Conservation (phyloP, 1,140 invertebrate genomes). For the Lepeophtheirus salmonis region DNA sequence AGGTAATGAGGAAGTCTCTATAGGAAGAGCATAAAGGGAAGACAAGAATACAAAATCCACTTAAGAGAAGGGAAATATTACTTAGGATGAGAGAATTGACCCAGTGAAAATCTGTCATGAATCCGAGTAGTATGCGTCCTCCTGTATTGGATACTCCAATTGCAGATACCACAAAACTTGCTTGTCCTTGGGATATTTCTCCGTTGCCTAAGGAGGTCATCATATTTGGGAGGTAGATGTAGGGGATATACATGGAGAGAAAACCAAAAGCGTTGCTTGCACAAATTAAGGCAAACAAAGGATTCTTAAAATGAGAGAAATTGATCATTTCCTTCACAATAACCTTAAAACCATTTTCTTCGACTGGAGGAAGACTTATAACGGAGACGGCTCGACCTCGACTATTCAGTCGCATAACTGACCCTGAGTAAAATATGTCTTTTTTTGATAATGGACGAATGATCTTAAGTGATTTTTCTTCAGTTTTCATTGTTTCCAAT, state of each 20-base stretch:
- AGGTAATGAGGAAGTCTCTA: neutral
- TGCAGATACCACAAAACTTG: slow-evolving; percentile 75
- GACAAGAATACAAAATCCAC: slow-evolving; percentile 59
- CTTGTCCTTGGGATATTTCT: slow-evolving; percentile 44
- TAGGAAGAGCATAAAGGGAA: slow-evolving; percentile 51
- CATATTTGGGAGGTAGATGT: slow-evolving; percentile 57
- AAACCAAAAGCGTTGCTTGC: slow-evolving; percentile 84
- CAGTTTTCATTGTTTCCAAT: neutral
- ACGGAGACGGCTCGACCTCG: neutral
- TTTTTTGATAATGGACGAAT: slow-evolving; percentile 75
- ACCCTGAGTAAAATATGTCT: slow-evolving; percentile 95
- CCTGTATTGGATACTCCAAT: slow-evolving; percentile 85
- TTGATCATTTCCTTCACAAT: slow-evolving; percentile 78
- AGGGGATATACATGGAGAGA: slow-evolving; percentile 84
- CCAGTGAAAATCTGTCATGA: slow-evolving; percentile 31
- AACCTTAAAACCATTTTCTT: neutral
- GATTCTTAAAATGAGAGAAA: slow-evolving; percentile 65
- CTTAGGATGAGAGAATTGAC: slow-evolving; percentile 77
- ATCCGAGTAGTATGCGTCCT: slow-evolving; percentile 35
- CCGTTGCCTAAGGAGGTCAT: slow-evolving; percentile 34
- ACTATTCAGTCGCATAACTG: slow-evolving; percentile 56
- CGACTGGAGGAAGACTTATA: neutral
- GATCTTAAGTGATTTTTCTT: neutral
- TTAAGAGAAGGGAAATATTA: slow-evolving; percentile 75
- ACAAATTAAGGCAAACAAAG: slow-evolving; percentile 75